Percentiles rank a stretch among this genome's conserved stretches.
These are phyloP conservation scores for Vanessa atalanta DNA, from an alignment of 1,140 invertebrate species.

Conservation along the genomic window DNA sequence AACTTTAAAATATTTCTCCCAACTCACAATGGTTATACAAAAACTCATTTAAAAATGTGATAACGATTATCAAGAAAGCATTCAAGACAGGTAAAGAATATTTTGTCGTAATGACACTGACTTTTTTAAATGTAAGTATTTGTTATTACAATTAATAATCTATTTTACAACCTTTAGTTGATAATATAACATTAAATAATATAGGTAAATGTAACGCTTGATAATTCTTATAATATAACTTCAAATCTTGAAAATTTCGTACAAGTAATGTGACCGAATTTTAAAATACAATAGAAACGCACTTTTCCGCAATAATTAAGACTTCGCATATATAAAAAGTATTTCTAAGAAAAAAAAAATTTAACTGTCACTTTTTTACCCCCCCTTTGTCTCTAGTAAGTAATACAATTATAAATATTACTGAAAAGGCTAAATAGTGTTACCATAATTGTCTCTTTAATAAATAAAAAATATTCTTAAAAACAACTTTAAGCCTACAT, in stretches of 20 bases:
- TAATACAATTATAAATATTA: not conserved
- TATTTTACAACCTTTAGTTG: conserved; percentile 9
- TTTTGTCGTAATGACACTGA: not conserved
- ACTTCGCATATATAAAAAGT: not conserved
- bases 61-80: not conserved
- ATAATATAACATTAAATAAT: conserved; percentile 6
- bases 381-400: not conserved
- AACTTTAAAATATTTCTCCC: not conserved
- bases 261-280: conserved; percentile 24
- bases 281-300: conserved; percentile 20
- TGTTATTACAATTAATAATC: not conserved
- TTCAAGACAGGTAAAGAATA: not conserved
- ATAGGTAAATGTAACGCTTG: not conserved
- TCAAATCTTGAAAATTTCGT: not conserved
- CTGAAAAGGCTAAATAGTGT: conserved; percentile 6
- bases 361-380: not conserved
- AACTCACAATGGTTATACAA: not conserved
- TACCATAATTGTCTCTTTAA: not conserved
- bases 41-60: conserved; percentile 8
- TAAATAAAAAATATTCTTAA: not conserved
- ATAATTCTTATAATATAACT: conserved; percentile 2
- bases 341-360: not conserved
- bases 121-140: conserved; percentile 1
- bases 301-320: conserved; percentile 1
- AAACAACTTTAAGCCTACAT: not conserved